Base-by-base conservation (phyloP, 2,113 vertebrate genomes). In the Corythornis cristatus region DNA sequence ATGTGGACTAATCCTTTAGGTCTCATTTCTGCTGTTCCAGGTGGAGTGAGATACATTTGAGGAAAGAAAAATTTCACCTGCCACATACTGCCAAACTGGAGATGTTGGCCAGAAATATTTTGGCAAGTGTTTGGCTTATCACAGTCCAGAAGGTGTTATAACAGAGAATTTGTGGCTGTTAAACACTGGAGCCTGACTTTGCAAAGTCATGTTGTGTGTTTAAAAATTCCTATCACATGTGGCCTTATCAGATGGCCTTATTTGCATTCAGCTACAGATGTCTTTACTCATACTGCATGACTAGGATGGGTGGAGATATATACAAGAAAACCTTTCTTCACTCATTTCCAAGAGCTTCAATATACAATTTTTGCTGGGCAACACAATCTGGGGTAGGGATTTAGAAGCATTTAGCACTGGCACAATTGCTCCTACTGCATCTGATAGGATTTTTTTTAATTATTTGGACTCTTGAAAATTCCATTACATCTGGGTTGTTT, bases 241-340 rank as follows among this genome's bases (percentile, higher is more conserved):
- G 74, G 37, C 33, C 56, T 92, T 90, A 95, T 96, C 92, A 93
- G 83, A 76, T 76, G 33, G 29, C 33, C 74, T 79, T 96, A 95
- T 96, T 90, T 95, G 89, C 84, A 66, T 91, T 83, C 81, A 87
- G 54, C 66, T 79, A 76, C 93, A 96, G 78, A 89, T 96, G 81
- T 96, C 94, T 94, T 96, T 96, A 85, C 70, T 95, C 77, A 68
- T 42, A n/a, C 57, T 76, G 60, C 58, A 15, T 93, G 86, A 96
- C 71, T 96, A 89, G 93, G 71, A 66, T 56, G 82, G 78, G 89
- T 87, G 91, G 86, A 92, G 86, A 88, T 54, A 93, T 29, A 72
- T 72, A n/a, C 26, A 89, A 94, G 91, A 83, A 17, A 60, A 31
- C 31, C 70, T 96, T 75, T 35, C 33, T 92, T 86, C 71, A 43